A percentile compares a stretch with the other conserved stretches of the same genome.
Evolutionary conservation across 2,113 vertebrate genomes (phyloP).

Genomic region (Syngnathoides biaculeatus): DNA sequence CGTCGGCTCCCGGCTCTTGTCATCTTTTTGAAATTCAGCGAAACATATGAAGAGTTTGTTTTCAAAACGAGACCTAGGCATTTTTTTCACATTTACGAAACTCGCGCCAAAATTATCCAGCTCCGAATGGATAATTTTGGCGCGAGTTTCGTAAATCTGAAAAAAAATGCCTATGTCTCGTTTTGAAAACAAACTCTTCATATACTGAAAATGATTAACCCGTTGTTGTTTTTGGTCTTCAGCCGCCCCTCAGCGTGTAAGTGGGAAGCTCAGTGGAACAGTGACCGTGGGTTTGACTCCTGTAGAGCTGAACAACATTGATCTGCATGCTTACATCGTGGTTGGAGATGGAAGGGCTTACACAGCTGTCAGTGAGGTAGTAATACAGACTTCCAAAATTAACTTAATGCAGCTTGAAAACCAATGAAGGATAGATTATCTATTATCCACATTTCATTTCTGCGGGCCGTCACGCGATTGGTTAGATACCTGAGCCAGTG

Average conservation of each 20-base stretch:
- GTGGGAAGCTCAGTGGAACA: conserved; percentile 87
- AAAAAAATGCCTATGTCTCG: too few relatives aligned
- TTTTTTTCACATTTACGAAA: too few relatives aligned
- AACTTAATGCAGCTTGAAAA: neutral
- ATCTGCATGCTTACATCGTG: conserved; percentile 91
- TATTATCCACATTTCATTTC: neutral
- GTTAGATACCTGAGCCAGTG: conserved; percentile 76
- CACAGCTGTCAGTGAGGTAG: conserved; percentile 84
- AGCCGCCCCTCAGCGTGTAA: conserved; percentile 91
- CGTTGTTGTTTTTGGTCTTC: neutral
- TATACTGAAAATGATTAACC: neutral
- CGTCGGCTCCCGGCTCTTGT: neutral
- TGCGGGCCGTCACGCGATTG: conserved; percentile 11
- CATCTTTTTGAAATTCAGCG: neutral
- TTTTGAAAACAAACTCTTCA: too few relatives aligned
- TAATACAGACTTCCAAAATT: neutral
- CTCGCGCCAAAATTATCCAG: too few relatives aligned
- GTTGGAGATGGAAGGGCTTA: conserved; percentile 90
- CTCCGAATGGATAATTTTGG: too few relatives aligned
- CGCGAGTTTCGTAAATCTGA: too few relatives aligned
- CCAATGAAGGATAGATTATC: neutral
- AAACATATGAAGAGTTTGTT: too few relatives aligned
- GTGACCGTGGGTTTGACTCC: conserved; percentile 77
- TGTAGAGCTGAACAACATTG: conserved; percentile 71
- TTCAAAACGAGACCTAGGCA: too few relatives aligned